Percentiles rank a stretch among this genome's conserved stretches.
phyloP scores from a whole-genome alignment of 2,797 vertebrate species.

The Bovichtus variegatus region DNA sequence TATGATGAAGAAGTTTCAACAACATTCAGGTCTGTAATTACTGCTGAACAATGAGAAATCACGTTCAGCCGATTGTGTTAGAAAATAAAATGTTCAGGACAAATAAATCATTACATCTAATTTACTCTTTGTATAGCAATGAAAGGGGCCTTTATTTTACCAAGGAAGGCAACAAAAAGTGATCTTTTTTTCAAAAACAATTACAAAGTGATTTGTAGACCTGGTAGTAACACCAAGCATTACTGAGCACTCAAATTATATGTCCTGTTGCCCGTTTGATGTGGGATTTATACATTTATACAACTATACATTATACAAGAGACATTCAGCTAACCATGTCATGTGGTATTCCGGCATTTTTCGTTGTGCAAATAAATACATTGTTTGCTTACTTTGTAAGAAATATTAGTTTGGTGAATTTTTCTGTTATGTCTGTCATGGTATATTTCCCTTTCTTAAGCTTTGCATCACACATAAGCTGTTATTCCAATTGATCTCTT shows the following conservation, averaged over 20 bases:
- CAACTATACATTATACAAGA: too few species aligned
- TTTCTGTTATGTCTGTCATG: not conserved
- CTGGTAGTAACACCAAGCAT: not conserved
- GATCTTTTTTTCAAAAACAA: not conserved
- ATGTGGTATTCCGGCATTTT: not conserved
- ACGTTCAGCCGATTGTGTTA: constrained; percentile 1
- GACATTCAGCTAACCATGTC: not conserved
- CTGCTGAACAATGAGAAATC: not conserved
- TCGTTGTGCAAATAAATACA: not conserved
- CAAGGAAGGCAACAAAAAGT: not conserved
- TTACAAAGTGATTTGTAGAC: not conserved
- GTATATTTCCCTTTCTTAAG: not conserved
- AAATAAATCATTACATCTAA: constrained; percentile 5
- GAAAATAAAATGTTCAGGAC: constrained; percentile 1
- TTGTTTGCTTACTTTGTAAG: not conserved
- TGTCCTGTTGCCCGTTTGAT: constrained; percentile 3
- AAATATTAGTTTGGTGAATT: not conserved
- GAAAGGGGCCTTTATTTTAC: not conserved
- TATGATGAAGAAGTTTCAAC: not conserved
- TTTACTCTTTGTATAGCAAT: not conserved
- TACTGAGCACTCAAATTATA: not conserved
- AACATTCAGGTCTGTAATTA: constrained; percentile 2
- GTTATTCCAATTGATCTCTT: not conserved
- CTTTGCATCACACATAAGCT: not conserved
- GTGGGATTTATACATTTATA: not conserved